phyloP scores from a whole-genome alignment of 2,888 invertebrate genomes.

The Nephrotoma appendiculata region DNA sequence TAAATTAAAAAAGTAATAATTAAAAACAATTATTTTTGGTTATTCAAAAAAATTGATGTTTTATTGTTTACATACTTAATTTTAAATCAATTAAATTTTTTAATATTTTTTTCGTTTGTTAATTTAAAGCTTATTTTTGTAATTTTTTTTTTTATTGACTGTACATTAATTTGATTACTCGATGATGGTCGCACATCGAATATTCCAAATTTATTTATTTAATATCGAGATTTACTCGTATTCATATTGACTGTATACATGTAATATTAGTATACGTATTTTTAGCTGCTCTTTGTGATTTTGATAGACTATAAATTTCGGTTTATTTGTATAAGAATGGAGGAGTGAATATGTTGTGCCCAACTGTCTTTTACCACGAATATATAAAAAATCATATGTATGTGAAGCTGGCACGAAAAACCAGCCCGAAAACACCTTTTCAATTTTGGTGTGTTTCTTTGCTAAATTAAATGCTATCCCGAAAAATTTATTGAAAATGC shows the following conservation, averaged over 20 bases:
- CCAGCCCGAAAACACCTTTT: too few species aligned
- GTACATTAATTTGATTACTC: neutral
- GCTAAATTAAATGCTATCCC: too few species aligned
- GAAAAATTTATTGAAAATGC: too few species aligned
- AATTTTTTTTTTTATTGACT: neutral
- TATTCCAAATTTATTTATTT: neutral
- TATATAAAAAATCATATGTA: too few species aligned
- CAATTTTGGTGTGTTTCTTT: too few species aligned
- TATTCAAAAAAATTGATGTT: neutral
- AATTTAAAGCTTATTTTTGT: neutral
- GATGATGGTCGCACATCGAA: neutral
- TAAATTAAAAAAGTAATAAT: neutral
- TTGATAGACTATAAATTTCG: too few species aligned
- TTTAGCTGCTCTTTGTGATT: too few species aligned
- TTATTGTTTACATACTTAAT: neutral
- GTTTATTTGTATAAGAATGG: too few species aligned
- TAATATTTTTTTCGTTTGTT: neutral
- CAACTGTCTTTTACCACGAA: too few species aligned
- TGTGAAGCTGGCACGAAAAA: too few species aligned
- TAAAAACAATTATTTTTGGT: neutral
- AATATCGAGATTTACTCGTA: neutral
- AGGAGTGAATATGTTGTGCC: too few species aligned
- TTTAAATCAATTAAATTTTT: neutral
- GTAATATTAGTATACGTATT: too few species aligned
- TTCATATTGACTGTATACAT: neutral